phyloP scores from a whole-genome alignment of 1,140 invertebrate genomes.

The Hyles vespertilio region DNA sequence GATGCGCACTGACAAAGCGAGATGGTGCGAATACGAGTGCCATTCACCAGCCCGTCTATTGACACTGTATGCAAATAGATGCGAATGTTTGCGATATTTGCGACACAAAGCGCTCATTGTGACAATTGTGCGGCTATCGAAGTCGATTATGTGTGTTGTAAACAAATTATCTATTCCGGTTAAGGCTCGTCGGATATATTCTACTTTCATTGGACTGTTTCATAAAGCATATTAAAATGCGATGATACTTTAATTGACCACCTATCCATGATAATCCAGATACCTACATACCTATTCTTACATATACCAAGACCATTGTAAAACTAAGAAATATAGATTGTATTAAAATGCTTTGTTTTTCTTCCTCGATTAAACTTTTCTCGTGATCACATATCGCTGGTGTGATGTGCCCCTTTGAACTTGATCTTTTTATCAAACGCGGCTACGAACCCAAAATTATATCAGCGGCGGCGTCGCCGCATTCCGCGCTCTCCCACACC shows the following conservation, averaged over 20 bases:
- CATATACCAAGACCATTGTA: no score
- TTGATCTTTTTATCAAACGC: conserved; percentile 67
- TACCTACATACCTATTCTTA: no score
- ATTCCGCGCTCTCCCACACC: conserved; percentile 45
- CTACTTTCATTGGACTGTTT: not conserved
- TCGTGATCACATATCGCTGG: conserved; percentile 13
- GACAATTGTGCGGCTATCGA: conserved; percentile 37
- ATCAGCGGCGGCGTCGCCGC: conserved; percentile 47
- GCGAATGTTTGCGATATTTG: conserved; percentile 49
- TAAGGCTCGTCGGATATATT: no score
- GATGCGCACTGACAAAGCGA: conserved; percentile 17
- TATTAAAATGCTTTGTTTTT: not conserved
- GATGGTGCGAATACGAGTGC: conserved; percentile 36
- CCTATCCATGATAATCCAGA: no score
- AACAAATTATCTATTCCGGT: conserved; percentile 31
- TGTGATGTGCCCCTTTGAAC: conserved; percentile 54
- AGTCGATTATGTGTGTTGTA: conserved; percentile 43
- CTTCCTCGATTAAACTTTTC: not conserved
- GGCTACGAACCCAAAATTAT: conserved; percentile 49
- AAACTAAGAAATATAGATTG: no score
- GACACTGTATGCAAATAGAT: conserved; percentile 60
- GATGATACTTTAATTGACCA: no score
- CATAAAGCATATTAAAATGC: no score
- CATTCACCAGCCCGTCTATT: conserved; percentile 34
- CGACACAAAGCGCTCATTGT: conserved; percentile 40